Percentiles rank a stretch among this genome's conserved stretches.
phyloP scores from a whole-genome alignment of 2,888 invertebrate species.

The Ochropleura plecta region DNA sequence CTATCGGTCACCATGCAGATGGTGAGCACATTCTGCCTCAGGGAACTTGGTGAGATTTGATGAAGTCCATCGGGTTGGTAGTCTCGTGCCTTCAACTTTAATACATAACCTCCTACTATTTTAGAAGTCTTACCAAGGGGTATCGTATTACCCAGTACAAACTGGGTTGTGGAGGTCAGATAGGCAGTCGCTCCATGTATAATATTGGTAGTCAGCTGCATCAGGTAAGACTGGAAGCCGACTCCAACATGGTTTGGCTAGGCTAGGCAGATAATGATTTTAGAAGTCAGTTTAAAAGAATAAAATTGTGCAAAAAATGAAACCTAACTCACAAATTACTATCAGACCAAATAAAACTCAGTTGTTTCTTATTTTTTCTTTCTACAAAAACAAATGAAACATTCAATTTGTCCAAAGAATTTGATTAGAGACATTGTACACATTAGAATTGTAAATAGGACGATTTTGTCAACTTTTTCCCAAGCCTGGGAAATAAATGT shows the following conservation, averaged over 20 bases:
- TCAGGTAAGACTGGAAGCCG: no score
- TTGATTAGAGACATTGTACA: conserved; percentile 49
- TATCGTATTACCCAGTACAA: no score
- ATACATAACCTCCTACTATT: neutral
- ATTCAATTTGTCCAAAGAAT: conserved; percentile 50
- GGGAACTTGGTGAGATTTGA: no score
- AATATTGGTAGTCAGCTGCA: no score
- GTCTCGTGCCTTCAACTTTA: no score
- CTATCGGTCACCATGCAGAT: no score
- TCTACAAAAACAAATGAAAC: conserved; percentile 15
- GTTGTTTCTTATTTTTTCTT: conserved; percentile 1
- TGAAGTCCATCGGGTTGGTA: no score
- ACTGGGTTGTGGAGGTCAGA: no score
- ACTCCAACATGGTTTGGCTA: no score
- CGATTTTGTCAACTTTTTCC: conserved; percentile 46
- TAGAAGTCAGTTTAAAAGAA: neutral
- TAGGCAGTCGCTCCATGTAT: no score
- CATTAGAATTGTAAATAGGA: conserved; percentile 60
- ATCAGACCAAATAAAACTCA: neutral
- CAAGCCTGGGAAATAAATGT: conserved; percentile 42
- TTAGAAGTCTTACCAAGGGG: neutral
- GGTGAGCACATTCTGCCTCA: no score
- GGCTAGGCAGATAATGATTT: no score
- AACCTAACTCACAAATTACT: neutral
- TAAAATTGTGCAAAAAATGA: neutral